A percentile compares a stretch with the other conserved stretches of the same genome.
phyloP scores from a whole-genome alignment of 1,140 invertebrate species.

The Acromyrmex charruanus region DNA sequence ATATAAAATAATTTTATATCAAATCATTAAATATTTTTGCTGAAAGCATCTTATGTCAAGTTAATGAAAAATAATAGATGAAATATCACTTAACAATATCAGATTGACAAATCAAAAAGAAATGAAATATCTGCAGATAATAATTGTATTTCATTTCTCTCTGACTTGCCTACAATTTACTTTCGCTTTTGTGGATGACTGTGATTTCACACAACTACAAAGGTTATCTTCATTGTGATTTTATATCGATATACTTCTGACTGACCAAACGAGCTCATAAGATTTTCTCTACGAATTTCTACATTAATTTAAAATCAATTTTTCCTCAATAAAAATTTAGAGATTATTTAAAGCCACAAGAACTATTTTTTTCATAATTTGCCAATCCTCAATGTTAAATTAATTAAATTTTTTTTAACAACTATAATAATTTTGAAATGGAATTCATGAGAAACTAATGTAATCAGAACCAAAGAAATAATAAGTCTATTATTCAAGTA shows the following conservation, averaged over 20 bases:
- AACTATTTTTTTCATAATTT: background rate
- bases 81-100: background rate
- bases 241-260: background rate
- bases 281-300: background rate
- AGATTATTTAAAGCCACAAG: background rate
- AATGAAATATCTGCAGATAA: no score
- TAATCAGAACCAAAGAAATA: background rate
- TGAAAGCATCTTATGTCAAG: background rate
- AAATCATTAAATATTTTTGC: background rate
- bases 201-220: background rate
- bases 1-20: conserved; percentile 7
- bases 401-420: background rate
- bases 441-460: background rate
- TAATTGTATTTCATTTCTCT: no score
- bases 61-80: background rate
- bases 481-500: background rate
- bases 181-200: conserved; percentile 15
- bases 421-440: background rate
- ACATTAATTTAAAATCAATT: conserved; percentile 14
- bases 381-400: background rate
- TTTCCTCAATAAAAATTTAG: background rate
- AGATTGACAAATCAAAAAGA: background rate
- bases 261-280: background rate
- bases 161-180: background rate
- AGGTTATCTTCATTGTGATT: background rate